Evolutionary conservation across 2,888 invertebrate species (phyloP).

Genomic region (Calameuta pallipes): DNA sequence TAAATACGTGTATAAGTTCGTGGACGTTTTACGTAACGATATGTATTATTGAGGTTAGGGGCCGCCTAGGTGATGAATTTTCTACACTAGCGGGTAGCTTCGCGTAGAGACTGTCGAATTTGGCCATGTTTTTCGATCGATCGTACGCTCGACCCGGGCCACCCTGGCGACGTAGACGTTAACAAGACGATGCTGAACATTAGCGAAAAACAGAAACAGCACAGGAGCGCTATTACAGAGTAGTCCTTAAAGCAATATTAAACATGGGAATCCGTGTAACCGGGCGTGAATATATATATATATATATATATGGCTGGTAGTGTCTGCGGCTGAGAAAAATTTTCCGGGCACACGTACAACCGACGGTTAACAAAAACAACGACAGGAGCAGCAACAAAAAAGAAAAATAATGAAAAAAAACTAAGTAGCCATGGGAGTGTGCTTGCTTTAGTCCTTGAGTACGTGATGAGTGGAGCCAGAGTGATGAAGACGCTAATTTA

Average conservation of each 20-base stretch:
- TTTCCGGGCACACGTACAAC: background rate
- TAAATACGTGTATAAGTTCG: background rate
- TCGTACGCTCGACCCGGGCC: background rate
- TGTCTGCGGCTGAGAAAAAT: background rate
- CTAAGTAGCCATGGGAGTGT: background rate
- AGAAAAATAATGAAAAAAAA: background rate
- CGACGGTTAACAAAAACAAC: background rate
- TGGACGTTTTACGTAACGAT: background rate
- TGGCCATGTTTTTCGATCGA: background rate
- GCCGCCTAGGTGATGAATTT: background rate
- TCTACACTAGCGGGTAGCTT: background rate
- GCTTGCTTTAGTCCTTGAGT: background rate
- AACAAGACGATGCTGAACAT: background rate
- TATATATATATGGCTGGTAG: background rate
- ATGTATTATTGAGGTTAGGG: background rate
- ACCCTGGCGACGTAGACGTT: background rate
- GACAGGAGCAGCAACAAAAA: background rate
- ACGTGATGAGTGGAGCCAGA: background rate
- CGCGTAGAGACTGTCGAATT: background rate
- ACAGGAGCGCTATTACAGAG: background rate
- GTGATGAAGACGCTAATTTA: background rate
- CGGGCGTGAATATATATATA: background rate
- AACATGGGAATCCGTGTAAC: background rate
- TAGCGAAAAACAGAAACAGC: background rate
- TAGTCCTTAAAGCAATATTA: background rate